Evolutionary conservation across 2,797 vertebrate genomes (phyloP).

Genomic region (Schizothorax lantsangensis): DNA sequence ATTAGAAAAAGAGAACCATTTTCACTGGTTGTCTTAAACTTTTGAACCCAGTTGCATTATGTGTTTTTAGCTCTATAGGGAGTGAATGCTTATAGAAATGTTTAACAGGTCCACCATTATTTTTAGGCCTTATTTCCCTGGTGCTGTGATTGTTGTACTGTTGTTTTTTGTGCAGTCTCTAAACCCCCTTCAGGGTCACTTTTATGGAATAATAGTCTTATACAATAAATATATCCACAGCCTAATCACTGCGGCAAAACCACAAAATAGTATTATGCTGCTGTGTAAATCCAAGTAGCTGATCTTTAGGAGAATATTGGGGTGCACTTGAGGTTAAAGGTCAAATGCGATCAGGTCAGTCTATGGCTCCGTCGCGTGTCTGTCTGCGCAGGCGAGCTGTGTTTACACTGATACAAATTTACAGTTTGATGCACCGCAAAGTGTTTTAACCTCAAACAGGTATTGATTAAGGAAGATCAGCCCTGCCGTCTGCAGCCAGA

Average conservation of each 20-base stretch:
- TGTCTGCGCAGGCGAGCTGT: slow-evolving; percentile 28
- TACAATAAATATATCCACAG: neutral
- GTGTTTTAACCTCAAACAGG: slow-evolving; percentile 79
- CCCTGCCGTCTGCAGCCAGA: slow-evolving; percentile 62
- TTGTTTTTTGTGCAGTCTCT: neutral
- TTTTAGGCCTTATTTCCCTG: neutral
- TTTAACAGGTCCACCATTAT: neutral
- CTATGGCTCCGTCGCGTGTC: slow-evolving; percentile 9
- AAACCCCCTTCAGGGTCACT: neutral
- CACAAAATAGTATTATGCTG: neutral
- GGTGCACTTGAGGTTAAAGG: slow-evolving; percentile 15
- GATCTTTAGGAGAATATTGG: neutral
- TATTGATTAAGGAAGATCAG: slow-evolving; percentile 79
- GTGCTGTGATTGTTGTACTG: neutral
- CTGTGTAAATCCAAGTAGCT: slow-evolving; percentile 5
- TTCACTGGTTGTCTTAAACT: neutral
- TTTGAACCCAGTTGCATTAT: neutral
- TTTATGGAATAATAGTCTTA: neutral
- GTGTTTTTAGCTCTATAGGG: neutral
- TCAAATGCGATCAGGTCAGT: slow-evolving; percentile 30
- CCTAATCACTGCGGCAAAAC: neutral
- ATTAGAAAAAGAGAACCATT: neutral
- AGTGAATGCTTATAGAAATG: neutral
- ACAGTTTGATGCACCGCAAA: slow-evolving; percentile 74
- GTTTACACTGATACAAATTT: slow-evolving; percentile 70